phyloP scores from a whole-genome alignment of 2,113 vertebrate species.

The Lampris megalopsis region DNA sequence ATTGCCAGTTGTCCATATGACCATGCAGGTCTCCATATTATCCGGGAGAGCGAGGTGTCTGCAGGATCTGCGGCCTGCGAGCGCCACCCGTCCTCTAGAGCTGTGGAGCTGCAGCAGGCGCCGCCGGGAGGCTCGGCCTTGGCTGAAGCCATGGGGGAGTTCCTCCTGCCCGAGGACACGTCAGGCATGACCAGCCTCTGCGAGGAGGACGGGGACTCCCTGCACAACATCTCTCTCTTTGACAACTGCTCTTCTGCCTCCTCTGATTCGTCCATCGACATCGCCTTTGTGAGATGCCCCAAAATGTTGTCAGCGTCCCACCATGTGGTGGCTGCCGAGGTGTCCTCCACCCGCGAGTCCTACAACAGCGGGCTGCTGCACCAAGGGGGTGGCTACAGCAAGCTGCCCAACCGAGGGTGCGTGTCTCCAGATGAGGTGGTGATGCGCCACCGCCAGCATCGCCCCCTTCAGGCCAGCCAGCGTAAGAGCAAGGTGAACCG shows the following conservation, averaged over 20 bases:
- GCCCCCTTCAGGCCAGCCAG: slow-evolving; percentile 84
- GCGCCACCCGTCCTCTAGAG: slow-evolving; percentile 54
- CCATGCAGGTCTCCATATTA: slow-evolving; percentile 85
- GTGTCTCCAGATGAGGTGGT: slow-evolving; percentile 79
- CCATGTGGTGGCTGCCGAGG: slow-evolving; percentile 77
- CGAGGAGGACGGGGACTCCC: slow-evolving; percentile 83
- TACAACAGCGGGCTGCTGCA: slow-evolving; percentile 50
- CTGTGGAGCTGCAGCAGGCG: slow-evolving; percentile 61
- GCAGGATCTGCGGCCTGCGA: slow-evolving; percentile 43
- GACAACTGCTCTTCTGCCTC: slow-evolving; percentile 91
- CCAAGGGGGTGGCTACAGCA: slow-evolving; percentile 81
- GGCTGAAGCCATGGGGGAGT: slow-evolving; percentile 76
- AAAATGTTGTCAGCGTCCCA: slow-evolving; percentile 76
- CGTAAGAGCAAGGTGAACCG: slow-evolving; percentile 87
- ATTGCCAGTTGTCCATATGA: background rate
- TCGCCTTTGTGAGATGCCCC: slow-evolving; percentile 90
- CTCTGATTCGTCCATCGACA: slow-evolving; percentile 94
- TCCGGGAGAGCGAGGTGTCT: slow-evolving; percentile 87
- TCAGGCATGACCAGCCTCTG: slow-evolving; percentile 72
- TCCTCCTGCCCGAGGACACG: slow-evolving; percentile 82
- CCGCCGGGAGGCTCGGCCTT: slow-evolving; percentile 78
- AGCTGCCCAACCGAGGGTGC: slow-evolving; percentile 84
- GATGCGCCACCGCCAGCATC: slow-evolving; percentile 68
- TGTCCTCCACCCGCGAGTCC: slow-evolving; percentile 37
- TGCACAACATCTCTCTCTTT: slow-evolving; percentile 84